These are phyloP conservation scores for Hippoglossus stenolepis DNA, from an alignment of 2,113 vertebrate genomes.

Conservation along the genomic window DNA sequence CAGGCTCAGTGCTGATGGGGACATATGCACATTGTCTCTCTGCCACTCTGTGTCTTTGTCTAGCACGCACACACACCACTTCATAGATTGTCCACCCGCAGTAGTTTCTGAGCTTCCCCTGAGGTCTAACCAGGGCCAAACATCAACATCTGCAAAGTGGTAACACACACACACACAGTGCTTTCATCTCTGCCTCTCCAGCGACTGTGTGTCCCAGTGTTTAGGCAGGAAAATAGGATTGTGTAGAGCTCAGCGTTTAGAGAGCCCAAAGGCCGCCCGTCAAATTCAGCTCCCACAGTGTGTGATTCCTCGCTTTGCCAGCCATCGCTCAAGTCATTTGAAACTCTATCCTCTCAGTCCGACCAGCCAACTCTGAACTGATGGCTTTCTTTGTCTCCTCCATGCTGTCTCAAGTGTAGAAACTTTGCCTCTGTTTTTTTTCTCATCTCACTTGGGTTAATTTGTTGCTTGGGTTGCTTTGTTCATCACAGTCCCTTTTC, in stretches of 20 bases:
- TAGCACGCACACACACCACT: constrained; percentile 16
- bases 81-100: constrained; percentile 53
- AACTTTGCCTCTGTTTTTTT: background rate
- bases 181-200: constrained; percentile 76
- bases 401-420: constrained; percentile 7
- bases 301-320: constrained; percentile 44
- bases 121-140: constrained; percentile 56
- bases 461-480: no score
- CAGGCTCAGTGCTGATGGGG: constrained; percentile 33
- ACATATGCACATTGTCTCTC: constrained; percentile 33
- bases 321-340: constrained; percentile 49
- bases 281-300: constrained; percentile 49
- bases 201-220: constrained; percentile 64
- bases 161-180: background rate
- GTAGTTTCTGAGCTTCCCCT: constrained; percentile 50
- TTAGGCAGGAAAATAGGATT: constrained; percentile 78
- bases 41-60: constrained; percentile 26
- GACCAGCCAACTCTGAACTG: constrained; percentile 38
- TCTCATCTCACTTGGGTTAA: constrained; percentile 16
- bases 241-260: constrained; percentile 68
- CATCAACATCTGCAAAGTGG: constrained; percentile 58
- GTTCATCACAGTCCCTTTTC: constrained; percentile 30
- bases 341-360: constrained; percentile 52
- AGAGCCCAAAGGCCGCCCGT: constrained; percentile 71
- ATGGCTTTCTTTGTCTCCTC: constrained; percentile 39